Base-by-base conservation (phyloP, 2,888 invertebrate genomes). In the Agonum fuliginosum region DNA sequence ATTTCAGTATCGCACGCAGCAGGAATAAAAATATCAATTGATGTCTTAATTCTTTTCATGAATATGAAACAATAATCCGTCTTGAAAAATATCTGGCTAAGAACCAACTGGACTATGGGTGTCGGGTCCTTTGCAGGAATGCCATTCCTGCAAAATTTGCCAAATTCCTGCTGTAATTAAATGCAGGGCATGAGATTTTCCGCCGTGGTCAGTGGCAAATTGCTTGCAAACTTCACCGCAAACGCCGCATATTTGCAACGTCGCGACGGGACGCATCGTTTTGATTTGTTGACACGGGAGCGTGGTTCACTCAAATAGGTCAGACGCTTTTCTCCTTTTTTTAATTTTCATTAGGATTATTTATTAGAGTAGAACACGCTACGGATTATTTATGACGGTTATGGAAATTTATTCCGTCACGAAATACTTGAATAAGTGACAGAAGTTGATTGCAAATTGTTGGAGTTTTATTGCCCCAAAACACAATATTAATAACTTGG, bases 241-340 rank as follows among this genome's bases (percentile, higher is more conserved):
- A 30, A 30, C 30, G 8, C 30, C 30, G 8, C 30, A 30, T 30
- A 30, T 30, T 30, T 30, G 30, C 30, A 30, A 8, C n/a, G n/a
- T n/a, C n/a, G n/a, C n/a, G n/a, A n/a, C n/a, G n/a, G n/a, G n/a
- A n/a, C n/a, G n/a, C n/a, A n/a, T n/a, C n/a, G 37, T 37, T 37
- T 22, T 54, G 54, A 54, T 54, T 54, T 54, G 54, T 54, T 54
- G 54, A 54, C 54, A 54, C 22, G 54, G 37, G 37, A 54, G 54
- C 51, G 34, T 72, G 54, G 54, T 19, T 51, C 71, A 67, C 54
- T 54, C 41, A 72, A 72, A 72, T 72, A 72, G 71, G 71, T 72
- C 71, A 72, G 19, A 67, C n/a, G 37, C 54, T 24, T 65, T 58
- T 73, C 22, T 73, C 73, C 43, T 41, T 20, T 73, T 34, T 70